A percentile compares a stretch with the other conserved stretches of the same genome.
Conservation (phyloP, 2,888 invertebrate genomes). For the Callinectes sapidus region DNA sequence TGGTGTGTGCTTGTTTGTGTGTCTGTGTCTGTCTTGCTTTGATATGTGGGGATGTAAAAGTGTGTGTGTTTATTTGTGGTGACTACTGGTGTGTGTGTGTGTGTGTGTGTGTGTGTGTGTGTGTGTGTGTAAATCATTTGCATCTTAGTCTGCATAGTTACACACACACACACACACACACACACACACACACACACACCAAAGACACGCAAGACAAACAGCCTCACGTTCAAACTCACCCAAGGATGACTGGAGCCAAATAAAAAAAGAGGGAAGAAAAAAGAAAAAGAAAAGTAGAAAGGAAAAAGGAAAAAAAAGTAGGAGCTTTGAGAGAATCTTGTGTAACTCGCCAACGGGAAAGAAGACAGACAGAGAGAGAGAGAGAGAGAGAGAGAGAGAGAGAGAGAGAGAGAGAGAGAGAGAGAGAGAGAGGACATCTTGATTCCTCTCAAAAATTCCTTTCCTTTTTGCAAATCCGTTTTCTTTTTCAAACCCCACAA, state of each 20-base stretch:
- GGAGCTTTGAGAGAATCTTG: not conserved
- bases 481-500: not conserved
- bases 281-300: not conserved
- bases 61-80: not conserved
- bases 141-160: not conserved
- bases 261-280: not conserved
- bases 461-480: not conserved
- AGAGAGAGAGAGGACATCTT: not conserved
- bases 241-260: not conserved
- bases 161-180: not conserved
- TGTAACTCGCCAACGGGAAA: not conserved
- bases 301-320: not conserved
- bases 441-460: not conserved
- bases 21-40: not conserved
- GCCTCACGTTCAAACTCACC: not conserved
- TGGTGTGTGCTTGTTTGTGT: not conserved
- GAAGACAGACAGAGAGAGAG: not conserved
- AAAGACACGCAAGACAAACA: not conserved
- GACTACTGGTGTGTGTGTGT: not conserved
- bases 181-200: not conserved
- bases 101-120: conserved; percentile 10
- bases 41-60: not conserved
- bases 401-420: not conserved
- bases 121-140: not conserved
- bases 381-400: conserved; percentile 1